phyloP scores from a whole-genome alignment of 2,797 vertebrate genomes.

The Scarus forsteni region DNA sequence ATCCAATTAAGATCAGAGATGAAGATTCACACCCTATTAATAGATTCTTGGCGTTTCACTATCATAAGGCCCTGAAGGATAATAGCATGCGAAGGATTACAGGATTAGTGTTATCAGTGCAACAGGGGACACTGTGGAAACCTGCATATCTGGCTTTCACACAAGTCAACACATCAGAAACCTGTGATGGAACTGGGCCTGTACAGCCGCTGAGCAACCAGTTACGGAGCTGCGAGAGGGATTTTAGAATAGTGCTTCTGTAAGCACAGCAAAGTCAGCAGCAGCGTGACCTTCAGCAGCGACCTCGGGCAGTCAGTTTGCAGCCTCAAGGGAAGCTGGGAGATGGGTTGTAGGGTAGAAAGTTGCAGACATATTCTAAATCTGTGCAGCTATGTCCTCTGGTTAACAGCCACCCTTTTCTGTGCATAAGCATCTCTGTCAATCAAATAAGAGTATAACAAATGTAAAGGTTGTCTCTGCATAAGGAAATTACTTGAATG shows the following conservation, averaged over 20 bases:
- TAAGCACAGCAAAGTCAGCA: slow-evolving; percentile 67
- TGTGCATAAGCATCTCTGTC: background rate
- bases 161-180: slow-evolving; percentile 24
- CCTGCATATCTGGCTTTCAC: slow-evolving; percentile 13
- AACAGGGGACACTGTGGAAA: slow-evolving; percentile 30
- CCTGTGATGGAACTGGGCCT: slow-evolving; percentile 1
- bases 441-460: background rate
- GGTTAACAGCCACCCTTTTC: background rate
- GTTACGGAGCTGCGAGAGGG: slow-evolving; percentile 16
- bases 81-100: slow-evolving; percentile 48
- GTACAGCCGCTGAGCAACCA: slow-evolving; percentile 52
- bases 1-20: slow-evolving; percentile 59
- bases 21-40: slow-evolving; percentile 44
- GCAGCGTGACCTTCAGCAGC: slow-evolving; percentile 56
- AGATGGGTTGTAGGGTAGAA: slow-evolving; percentile 40
- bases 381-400: slow-evolving; percentile 12
- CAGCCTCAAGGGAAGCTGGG: slow-evolving; percentile 42
- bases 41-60: slow-evolving; percentile 44
- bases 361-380: slow-evolving; percentile 23
- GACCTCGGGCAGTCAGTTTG: slow-evolving; percentile 58
- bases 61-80: slow-evolving; percentile 20
- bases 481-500: background rate
- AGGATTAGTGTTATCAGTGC: slow-evolving; percentile 38
- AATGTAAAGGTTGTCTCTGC: background rate
- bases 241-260: slow-evolving; percentile 54